These are phyloP conservation scores for Homarus americanus DNA, from an alignment of 1,140 invertebrate genomes.

Conservation along the genomic window DNA sequence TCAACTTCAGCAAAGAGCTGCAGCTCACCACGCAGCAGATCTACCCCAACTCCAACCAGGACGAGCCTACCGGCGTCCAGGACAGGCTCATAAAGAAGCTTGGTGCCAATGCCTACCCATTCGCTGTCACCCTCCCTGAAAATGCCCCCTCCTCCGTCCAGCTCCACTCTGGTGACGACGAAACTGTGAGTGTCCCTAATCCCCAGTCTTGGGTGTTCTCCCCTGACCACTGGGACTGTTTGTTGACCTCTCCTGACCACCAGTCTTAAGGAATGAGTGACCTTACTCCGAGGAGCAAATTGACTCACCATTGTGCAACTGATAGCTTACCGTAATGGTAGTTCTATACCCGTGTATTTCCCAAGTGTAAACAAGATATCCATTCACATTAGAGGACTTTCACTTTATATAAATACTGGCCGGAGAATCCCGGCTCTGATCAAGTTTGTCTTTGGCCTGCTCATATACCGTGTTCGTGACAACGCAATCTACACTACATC, in stretches of 20 bases:
- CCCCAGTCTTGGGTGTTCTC: too few species aligned
- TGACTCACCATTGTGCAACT: too few species aligned
- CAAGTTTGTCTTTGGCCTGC: too few species aligned
- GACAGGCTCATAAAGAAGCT: constrained; percentile 74
- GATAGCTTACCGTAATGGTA: too few species aligned
- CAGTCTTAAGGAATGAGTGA: background rate
- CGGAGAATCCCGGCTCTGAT: too few species aligned
- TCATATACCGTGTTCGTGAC: too few species aligned
- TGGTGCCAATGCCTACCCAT: constrained; percentile 76
- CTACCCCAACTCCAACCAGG: constrained; percentile 11
- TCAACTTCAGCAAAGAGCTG: constrained; percentile 95
- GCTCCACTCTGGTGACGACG: constrained; percentile 86
- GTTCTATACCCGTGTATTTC: too few species aligned
- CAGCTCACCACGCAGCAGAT: constrained; percentile 89
- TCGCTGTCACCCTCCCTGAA: constrained; percentile 71
- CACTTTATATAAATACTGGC: too few species aligned
- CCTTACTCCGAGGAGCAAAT: too few species aligned
- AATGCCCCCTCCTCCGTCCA: constrained; percentile 89
- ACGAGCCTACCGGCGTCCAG: constrained; percentile 71
- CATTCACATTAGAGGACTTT: too few species aligned
- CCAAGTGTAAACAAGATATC: too few species aligned
- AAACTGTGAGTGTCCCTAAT: constrained; percentile 21
- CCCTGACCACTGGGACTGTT: background rate
- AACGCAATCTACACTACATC: too few species aligned
- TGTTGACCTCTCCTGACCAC: background rate